Evolutionary conservation across 1,140 invertebrate genomes (phyloP).

Genomic region (Maniola jurtina): DNA sequence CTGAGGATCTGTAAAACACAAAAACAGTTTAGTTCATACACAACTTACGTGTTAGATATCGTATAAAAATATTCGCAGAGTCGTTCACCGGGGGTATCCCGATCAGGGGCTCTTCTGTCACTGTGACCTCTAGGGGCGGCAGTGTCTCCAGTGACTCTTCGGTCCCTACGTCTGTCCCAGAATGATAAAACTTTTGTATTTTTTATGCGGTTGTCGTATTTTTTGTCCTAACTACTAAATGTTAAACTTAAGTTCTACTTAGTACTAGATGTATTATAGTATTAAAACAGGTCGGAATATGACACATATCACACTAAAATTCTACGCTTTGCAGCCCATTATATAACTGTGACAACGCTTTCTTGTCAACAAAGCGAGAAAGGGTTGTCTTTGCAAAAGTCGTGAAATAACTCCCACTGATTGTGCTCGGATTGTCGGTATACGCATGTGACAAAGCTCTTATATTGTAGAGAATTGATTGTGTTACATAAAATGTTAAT

Average conservation of each 20-base stretch:
- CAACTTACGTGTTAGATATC: constrained; percentile 71
- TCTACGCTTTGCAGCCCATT: too few relatives aligned
- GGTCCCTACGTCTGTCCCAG: constrained; percentile 61
- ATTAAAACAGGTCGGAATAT: too few relatives aligned
- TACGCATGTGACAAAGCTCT: too few relatives aligned
- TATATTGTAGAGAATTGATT: too few relatives aligned
- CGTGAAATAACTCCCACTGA: too few relatives aligned
- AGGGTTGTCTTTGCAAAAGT: too few relatives aligned
- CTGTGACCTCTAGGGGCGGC: constrained; percentile 41
- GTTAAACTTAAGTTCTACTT: neutral
- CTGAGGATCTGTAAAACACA: constrained; percentile 6
- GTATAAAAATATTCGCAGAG: constrained; percentile 61
- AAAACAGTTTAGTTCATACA: constrained; percentile 1
- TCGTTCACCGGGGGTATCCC: constrained; percentile 55
- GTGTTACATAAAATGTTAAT: too few relatives aligned
- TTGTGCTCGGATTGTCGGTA: too few relatives aligned
- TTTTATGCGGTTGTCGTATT: constrained; percentile 69
- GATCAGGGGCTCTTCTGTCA: constrained; percentile 41
- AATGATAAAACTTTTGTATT: constrained; percentile 39
- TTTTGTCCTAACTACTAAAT: constrained; percentile 23
- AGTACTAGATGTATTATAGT: too few relatives aligned
- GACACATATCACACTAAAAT: too few relatives aligned
- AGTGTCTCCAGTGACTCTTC: constrained; percentile 48
- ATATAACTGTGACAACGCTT: too few relatives aligned
- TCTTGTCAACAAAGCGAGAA: too few relatives aligned